Percentiles rank a stretch among this genome's conserved stretches.
phyloP scores from a whole-genome alignment of 2,797 vertebrate genomes.

The Poecile montanus region DNA sequence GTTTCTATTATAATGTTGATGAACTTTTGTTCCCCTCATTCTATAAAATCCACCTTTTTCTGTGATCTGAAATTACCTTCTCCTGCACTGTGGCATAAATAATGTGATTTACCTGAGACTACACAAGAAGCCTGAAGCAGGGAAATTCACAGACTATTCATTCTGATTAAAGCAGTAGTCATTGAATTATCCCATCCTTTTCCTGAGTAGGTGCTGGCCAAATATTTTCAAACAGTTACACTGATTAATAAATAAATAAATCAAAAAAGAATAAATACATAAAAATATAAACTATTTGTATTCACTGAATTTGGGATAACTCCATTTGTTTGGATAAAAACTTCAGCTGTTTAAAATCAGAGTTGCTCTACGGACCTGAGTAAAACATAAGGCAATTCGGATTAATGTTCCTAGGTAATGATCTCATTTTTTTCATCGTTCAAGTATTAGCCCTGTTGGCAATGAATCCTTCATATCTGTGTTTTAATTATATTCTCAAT shows the following conservation, averaged over 20 bases:
- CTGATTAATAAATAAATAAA: background rate
- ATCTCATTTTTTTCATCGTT: background rate
- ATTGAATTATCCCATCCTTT: background rate
- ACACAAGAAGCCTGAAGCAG: background rate
- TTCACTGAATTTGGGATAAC: background rate
- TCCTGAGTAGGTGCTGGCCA: background rate
- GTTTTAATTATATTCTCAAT: background rate
- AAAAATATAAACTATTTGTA: background rate
- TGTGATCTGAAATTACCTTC: background rate
- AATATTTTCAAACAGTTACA: background rate
- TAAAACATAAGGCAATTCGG: background rate
- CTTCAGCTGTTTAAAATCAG: background rate
- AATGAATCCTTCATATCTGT: background rate
- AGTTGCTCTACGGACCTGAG: background rate
- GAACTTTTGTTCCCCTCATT: background rate
- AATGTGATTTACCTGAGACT: background rate
- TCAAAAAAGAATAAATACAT: background rate
- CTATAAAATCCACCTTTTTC: background rate
- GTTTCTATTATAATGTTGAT: background rate
- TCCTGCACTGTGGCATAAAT: background rate
- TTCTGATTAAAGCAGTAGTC: background rate
- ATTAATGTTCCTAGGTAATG: background rate
- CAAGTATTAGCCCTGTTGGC: background rate
- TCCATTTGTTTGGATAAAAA: background rate
- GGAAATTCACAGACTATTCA: background rate